These are phyloP conservation scores for Myripristis jacobus DNA, from an alignment of 2,797 vertebrate species.

Conservation along the genomic window DNA sequence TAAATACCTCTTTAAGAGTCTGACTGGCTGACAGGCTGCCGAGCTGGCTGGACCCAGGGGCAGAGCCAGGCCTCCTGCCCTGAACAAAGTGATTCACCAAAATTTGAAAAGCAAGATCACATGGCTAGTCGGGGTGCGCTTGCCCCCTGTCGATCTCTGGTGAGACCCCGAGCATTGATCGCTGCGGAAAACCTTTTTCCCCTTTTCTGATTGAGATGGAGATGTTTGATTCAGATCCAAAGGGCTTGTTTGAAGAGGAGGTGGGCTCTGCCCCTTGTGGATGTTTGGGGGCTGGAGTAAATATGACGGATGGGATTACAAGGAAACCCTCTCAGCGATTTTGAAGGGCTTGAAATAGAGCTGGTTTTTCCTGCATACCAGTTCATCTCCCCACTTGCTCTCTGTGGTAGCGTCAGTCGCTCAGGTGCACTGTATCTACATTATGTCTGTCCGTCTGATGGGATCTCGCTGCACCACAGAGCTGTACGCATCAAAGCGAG, in stretches of 20 bases:
- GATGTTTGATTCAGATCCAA: conserved; percentile 72
- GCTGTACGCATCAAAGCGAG: conserved; percentile 75
- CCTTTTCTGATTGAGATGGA: conserved; percentile 57
- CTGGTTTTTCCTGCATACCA: conserved; percentile 77
- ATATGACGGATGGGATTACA: conserved; percentile 79
- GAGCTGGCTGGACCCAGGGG: conserved; percentile 75
- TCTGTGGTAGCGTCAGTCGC: conserved; percentile 66
- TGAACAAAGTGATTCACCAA: conserved; percentile 85
- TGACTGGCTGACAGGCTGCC: conserved; percentile 85
- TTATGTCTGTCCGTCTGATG: conserved; percentile 75
- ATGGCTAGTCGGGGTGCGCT: conserved; percentile 57
- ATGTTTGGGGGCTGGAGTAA: conserved; percentile 70
- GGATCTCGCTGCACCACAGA: conserved; percentile 74
- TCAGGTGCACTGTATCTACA: conserved; percentile 79
- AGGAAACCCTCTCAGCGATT: conserved; percentile 80
- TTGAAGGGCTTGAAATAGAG: conserved; percentile 79
- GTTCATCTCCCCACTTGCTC: conserved; percentile 77
- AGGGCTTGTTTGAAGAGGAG: conserved; percentile 74
- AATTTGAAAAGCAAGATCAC: conserved; percentile 78
- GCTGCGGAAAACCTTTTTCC: conserved; percentile 24
- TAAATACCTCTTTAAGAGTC: conserved; percentile 91
- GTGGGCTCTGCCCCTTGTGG: conserved; percentile 60
- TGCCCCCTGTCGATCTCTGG: conserved; percentile 65
- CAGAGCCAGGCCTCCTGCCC: conserved; percentile 78
- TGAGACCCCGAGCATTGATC: conserved; percentile 47